These are phyloP conservation scores for Pilophorus perplexus DNA, from an alignment of 2,888 invertebrate genomes.

Conservation along the genomic window DNA sequence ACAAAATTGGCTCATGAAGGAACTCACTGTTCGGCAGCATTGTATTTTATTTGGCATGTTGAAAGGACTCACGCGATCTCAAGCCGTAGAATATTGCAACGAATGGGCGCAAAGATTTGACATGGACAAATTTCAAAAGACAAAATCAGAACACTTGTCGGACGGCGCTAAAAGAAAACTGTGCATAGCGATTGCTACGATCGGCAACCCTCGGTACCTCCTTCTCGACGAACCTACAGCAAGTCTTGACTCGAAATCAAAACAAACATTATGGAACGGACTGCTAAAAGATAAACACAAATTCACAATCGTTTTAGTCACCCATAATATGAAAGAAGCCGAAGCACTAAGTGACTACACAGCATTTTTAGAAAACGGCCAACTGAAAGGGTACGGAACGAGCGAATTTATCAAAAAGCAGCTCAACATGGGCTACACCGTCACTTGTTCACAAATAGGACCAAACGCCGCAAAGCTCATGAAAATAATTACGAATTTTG, in stretches of 20 bases:
- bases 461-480: too few relatives aligned
- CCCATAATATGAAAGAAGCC: too few relatives aligned
- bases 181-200: slow-evolving; percentile 79
- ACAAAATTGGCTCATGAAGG: slow-evolving; percentile 78
- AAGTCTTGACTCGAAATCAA: slow-evolving; percentile 88
- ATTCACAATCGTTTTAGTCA: too few relatives aligned
- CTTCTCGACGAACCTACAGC: slow-evolving; percentile 83
- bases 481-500: too few relatives aligned
- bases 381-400: too few relatives aligned
- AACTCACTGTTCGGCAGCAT: slow-evolving; percentile 81
- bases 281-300: too few relatives aligned
- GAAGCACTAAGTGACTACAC: too few relatives aligned
- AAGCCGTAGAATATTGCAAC: slow-evolving; percentile 58
- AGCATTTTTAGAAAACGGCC: too few relatives aligned
- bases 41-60: slow-evolving; percentile 80
- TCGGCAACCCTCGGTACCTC: slow-evolving; percentile 68
- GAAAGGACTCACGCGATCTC: slow-evolving; percentile 46
- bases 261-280: too few relatives aligned
- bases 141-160: slow-evolving; percentile 65
- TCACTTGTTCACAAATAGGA: too few relatives aligned
- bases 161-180: slow-evolving; percentile 91
- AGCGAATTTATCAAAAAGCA: too few relatives aligned
- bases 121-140: slow-evolving; percentile 62
- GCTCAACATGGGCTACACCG: too few relatives aligned
- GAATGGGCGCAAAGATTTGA: slow-evolving; percentile 62